phyloP scores from a whole-genome alignment of 2,797 vertebrate genomes.

The Phyllotis vaccarum region DNA sequence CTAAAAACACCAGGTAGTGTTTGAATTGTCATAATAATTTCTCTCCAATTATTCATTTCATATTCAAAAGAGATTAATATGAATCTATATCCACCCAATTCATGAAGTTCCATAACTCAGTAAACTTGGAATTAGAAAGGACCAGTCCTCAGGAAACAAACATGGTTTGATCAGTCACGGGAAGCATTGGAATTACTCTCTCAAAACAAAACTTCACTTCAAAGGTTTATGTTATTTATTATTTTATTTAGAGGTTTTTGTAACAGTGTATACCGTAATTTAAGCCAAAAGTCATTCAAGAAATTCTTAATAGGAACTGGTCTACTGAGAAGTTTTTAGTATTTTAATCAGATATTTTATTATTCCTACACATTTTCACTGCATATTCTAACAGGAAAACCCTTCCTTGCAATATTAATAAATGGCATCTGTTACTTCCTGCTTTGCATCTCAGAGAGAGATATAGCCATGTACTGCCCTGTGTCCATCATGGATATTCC shows the following conservation, averaged over 20 bases:
- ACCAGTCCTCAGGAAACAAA: neutral
- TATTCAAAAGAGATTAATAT: neutral
- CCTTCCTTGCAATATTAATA: neutral
- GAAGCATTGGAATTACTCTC: conserved; percentile 27
- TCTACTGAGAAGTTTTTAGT: neutral
- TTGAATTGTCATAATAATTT: neutral
- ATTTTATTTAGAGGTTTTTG: neutral
- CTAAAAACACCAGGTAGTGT: conserved; percentile 25
- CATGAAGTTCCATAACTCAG: conserved; percentile 36
- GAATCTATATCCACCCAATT: conserved; percentile 41
- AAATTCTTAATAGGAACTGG: conserved; percentile 28
- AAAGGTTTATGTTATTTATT: neutral
- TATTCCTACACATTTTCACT: conserved; percentile 37
- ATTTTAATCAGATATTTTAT: neutral
- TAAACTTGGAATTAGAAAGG: conserved; percentile 14
- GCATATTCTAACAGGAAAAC: neutral
- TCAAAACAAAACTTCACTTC: conserved; percentile 35
- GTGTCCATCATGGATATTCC: neutral
- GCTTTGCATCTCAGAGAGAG: neutral
- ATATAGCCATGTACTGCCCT: neutral
- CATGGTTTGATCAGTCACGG: neutral
- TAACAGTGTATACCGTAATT: conserved; percentile 19
- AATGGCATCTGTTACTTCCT: neutral
- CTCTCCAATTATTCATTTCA: conserved; percentile 43
- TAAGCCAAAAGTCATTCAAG: neutral